Evolutionary conservation across 2,113 vertebrate genomes (phyloP).

Genomic region (Alexandromys fortis): DNA sequence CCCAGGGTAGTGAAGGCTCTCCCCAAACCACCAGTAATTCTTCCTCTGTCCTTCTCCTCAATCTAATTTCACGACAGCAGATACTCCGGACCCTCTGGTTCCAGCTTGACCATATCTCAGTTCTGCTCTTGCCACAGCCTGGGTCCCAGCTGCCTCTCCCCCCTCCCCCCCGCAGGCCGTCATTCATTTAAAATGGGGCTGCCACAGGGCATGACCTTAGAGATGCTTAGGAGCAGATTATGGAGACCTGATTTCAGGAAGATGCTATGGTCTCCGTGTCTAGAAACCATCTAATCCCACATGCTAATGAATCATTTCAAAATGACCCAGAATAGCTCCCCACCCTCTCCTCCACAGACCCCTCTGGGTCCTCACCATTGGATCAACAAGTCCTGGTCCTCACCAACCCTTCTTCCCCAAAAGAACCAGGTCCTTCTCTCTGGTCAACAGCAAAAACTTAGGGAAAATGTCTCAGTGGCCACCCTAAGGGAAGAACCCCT

Average conservation of each 20-base stretch:
- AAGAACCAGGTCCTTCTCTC: background rate
- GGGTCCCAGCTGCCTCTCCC: background rate
- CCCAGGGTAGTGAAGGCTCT: background rate
- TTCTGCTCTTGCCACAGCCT: background rate
- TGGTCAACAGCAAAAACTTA: conserved; percentile 25
- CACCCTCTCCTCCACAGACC: too few species aligned
- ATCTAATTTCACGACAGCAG: background rate
- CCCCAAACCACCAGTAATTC: background rate
- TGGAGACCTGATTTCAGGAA: background rate
- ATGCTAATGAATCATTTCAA: background rate
- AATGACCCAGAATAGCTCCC: background rate
- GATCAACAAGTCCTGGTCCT: background rate
- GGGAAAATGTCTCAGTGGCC: background rate
- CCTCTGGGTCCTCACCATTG: too few species aligned
- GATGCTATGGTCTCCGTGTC: background rate
- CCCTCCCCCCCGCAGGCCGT: background rate
- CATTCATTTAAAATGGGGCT: background rate
- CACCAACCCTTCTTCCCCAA: background rate
- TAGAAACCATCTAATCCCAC: background rate
- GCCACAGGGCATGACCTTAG: background rate
- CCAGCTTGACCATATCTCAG: background rate
- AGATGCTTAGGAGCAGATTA: accelerated
- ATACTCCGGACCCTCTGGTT: background rate
- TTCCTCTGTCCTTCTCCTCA: background rate
- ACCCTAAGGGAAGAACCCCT: background rate